Evolutionary conservation across 2,888 invertebrate genomes (phyloP).

Genomic region (Suillia variegata): DNA sequence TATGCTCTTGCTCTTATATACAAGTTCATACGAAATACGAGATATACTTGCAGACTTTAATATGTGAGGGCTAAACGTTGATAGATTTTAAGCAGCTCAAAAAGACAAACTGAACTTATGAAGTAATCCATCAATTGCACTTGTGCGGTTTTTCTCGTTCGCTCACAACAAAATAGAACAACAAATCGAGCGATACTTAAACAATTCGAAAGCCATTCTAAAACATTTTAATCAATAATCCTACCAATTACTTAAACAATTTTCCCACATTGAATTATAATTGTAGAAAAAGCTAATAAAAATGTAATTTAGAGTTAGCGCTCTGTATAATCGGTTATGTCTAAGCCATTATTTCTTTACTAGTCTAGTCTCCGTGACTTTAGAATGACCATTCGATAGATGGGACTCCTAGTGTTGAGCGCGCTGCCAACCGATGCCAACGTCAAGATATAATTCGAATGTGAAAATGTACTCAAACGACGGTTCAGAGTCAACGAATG

Average conservation of each 20-base stretch:
- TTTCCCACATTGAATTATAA: too few species aligned
- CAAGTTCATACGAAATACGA: too few species aligned
- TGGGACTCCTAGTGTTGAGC: not conserved
- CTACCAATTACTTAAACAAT: too few species aligned
- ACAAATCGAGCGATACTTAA: not conserved
- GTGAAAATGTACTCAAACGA: not conserved
- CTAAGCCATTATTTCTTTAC: too few species aligned
- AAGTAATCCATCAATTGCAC: slow-evolving; percentile 3
- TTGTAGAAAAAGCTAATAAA: too few species aligned
- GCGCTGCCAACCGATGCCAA: not conserved
- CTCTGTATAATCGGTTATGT: too few species aligned
- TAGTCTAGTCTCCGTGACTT: too few species aligned
- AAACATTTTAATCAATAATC: not conserved
- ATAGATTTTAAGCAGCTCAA: not conserved
- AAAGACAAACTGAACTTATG: not conserved
- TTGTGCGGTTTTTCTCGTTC: not conserved
- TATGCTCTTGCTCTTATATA: too few species aligned
- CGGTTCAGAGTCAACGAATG: not conserved
- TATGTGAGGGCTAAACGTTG: too few species aligned
- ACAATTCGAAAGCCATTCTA: not conserved
- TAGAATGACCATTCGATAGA: too few species aligned
- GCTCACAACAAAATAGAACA: not conserved
- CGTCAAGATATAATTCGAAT: not conserved
- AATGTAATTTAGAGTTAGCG: too few species aligned
- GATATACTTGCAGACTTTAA: too few species aligned